Evolutionary conservation across 2,113 vertebrate genomes (phyloP).

Genomic region (Oryzias curvinotus): DNA sequence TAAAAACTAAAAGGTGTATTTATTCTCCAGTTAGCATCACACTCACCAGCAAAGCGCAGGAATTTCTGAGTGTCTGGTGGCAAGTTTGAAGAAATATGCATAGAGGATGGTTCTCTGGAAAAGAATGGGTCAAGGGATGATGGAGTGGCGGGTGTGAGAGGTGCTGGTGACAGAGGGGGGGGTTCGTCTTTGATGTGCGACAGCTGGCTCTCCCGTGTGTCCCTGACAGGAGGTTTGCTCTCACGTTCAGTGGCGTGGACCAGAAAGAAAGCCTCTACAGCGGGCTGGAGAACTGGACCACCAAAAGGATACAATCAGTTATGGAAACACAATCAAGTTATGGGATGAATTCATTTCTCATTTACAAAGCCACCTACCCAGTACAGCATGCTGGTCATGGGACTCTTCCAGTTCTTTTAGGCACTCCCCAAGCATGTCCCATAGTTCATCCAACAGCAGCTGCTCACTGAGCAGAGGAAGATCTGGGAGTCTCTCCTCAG

Average conservation of each 20-base stretch:
- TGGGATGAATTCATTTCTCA: not conserved
- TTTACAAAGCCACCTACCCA: conserved; percentile 74
- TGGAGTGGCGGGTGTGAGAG: conserved; percentile 90
- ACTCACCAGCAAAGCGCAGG: conserved; percentile 88
- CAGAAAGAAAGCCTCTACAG: conserved; percentile 92
- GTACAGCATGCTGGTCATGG: conserved; percentile 91
- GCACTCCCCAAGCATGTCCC: conserved; percentile 95
- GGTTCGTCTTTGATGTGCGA: conserved; percentile 94
- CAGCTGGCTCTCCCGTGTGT: conserved; percentile 91
- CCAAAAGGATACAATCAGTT: not conserved
- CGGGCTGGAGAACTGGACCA: conserved; percentile 86
- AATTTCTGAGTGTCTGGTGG: conserved; percentile 95
- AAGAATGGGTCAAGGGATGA: conserved; percentile 93
- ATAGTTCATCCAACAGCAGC: conserved; percentile 89
- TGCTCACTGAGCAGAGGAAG: conserved; percentile 93
- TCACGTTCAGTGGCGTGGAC: conserved; percentile 94
- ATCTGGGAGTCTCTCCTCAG: conserved; percentile 87
- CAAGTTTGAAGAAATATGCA: conserved; percentile 93
- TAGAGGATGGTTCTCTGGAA: conserved; percentile 90
- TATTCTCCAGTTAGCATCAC: not conserved
- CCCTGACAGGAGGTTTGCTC: conserved; percentile 91
- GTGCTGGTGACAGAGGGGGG: conserved; percentile 88
- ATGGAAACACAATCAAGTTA: not conserved
- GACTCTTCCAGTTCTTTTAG: conserved; percentile 93
- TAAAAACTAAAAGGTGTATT: not conserved